A percentile compares a stretch with the other conserved stretches of the same genome.
phyloP scores from a whole-genome alignment of 2,888 invertebrate species.

The Epinotia bilunana region DNA sequence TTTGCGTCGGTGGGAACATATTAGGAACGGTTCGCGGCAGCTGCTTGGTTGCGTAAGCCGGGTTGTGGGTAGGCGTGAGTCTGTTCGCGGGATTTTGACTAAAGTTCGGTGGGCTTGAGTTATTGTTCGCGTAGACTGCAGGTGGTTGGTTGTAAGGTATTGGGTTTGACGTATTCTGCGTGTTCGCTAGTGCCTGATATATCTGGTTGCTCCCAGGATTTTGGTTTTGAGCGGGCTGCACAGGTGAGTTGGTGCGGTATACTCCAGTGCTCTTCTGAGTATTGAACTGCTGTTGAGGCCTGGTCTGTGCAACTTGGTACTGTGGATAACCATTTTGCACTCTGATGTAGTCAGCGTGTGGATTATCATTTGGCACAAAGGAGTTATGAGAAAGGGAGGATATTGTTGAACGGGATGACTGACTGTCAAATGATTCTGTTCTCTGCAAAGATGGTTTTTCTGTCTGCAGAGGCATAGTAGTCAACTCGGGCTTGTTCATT shows the following conservation, averaged over 20 bases:
- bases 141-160: conserved; percentile 76
- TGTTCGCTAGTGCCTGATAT: conserved; percentile 69
- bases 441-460: conserved; percentile 79
- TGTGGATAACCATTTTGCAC: conserved; percentile 71
- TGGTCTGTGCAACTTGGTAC: conserved; percentile 70
- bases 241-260: conserved; percentile 68
- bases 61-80: conserved; percentile 72
- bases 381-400: conserved; percentile 79
- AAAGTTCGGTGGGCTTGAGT: conserved; percentile 74
- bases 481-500: conserved; percentile 88
- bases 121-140: conserved; percentile 67
- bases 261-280: conserved; percentile 68
- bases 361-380: conserved; percentile 64
- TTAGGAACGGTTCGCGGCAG: conserved; percentile 70
- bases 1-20: conserved; percentile 72
- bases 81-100: conserved; percentile 76
- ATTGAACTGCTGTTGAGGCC: conserved; percentile 70
- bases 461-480: conserved; percentile 78
- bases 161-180: conserved; percentile 67
- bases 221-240: conserved; percentile 60
- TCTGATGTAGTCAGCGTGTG: conserved; percentile 72
- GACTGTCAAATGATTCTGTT: conserved; percentile 81
- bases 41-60: conserved; percentile 66
- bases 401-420: conserved; percentile 80
- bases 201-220: conserved; percentile 64